These are phyloP conservation scores for Enteromius argenteus DNA, from an alignment of 2,797 vertebrate genomes.

Conservation along the genomic window DNA sequence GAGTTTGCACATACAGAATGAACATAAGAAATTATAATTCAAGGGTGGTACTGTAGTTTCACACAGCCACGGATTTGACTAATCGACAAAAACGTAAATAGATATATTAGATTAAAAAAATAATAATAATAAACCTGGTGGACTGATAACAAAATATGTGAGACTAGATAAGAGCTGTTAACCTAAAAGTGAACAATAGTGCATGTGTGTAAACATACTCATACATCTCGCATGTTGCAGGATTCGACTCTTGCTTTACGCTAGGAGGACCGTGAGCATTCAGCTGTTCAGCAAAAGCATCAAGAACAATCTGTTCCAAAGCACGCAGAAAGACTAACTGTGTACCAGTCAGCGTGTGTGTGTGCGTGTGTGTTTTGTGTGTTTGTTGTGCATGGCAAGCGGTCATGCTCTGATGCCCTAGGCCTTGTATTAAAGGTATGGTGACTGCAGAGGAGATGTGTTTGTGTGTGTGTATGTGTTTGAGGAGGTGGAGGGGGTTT, in stretches of 20 bases:
- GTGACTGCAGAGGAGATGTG: constrained; percentile 43
- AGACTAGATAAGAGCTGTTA: neutral
- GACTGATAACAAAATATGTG: neutral
- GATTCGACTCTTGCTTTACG: constrained; percentile 52
- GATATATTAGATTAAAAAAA: neutral
- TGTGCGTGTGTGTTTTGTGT: constrained; percentile 37
- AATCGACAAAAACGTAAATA: neutral
- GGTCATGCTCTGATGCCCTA: constrained; percentile 42
- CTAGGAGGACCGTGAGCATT: constrained; percentile 68
- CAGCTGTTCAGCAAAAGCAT: constrained; percentile 66
- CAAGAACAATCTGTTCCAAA: constrained; percentile 68
- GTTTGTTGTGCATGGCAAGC: constrained; percentile 26
- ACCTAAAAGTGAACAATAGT: constrained; percentile 13
- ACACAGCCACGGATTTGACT: neutral
- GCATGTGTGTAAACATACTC: neutral
- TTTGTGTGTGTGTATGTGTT: constrained; percentile 13
- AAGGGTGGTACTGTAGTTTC: neutral
- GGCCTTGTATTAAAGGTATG: constrained; percentile 57
- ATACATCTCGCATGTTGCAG: constrained; percentile 2
- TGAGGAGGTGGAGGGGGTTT: constrained; percentile 53
- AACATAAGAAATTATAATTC: constrained; percentile 59
- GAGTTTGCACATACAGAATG: constrained; percentile 31
- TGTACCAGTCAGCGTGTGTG: constrained; percentile 26
- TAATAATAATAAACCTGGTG: neutral
- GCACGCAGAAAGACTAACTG: constrained; percentile 47